Conservation (phyloP, 2,113 vertebrate species). For the Sisor rabdophorus region DNA sequence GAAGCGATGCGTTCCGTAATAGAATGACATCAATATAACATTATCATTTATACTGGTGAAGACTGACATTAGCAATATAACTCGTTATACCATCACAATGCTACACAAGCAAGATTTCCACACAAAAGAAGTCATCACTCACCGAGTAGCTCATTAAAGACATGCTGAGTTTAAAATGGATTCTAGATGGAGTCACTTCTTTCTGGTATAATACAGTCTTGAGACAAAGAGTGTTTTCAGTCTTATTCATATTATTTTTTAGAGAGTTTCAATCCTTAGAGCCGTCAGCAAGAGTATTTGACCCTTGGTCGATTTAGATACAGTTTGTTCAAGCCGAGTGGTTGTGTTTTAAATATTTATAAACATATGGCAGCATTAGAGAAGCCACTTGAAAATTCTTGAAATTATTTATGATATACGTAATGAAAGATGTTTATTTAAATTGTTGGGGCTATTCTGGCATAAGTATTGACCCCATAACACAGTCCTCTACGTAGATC, state of each 20-base stretch:
- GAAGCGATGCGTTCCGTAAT: background rate
- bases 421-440: background rate
- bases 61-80: background rate
- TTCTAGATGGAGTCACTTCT: constrained; percentile 13
- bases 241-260: background rate
- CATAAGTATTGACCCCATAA: background rate
- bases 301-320: background rate
- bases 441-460: background rate
- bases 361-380: background rate
- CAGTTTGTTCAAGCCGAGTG: constrained; percentile 1
- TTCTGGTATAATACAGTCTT: constrained; percentile 8
- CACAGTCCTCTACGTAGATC: background rate
- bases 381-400: background rate
- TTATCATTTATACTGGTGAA: background rate
- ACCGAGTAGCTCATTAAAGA: background rate
- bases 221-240: constrained; percentile 1
- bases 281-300: background rate
- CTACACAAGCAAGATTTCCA: background rate
- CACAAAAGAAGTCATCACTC: background rate
- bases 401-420: background rate
- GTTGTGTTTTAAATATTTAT: constrained; percentile 24
- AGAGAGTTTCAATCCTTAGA: background rate
- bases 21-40: background rate
- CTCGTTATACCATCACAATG: constrained; percentile 4
- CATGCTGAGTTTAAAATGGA: constrained; percentile 8